phyloP scores from a whole-genome alignment of 37 sponge, comb jelly and placozoan species.

The Chondrosia reniformis region DNA sequence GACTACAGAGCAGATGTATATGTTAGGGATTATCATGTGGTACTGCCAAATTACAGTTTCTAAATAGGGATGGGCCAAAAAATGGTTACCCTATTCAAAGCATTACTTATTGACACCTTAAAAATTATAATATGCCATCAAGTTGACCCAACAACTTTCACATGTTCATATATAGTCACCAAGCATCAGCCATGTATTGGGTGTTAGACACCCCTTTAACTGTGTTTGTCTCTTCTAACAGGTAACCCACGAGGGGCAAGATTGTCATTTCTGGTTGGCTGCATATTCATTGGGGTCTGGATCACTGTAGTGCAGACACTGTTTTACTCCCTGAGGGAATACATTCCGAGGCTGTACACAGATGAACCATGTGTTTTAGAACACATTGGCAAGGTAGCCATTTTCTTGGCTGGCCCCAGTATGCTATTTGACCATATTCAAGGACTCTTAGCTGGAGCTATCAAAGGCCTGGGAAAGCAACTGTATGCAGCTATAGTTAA shows the following conservation, averaged over 20 bases:
- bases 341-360: neutral
- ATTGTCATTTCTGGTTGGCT: neutral
- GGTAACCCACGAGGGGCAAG: neutral
- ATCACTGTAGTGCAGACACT: neutral
- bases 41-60: too few relatives aligned
- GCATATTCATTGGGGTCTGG: neutral
- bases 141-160: too few relatives aligned
- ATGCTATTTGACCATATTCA: neutral
- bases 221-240: too few relatives aligned
- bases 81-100: too few relatives aligned
- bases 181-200: too few relatives aligned
- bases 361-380: neutral
- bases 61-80: too few relatives aligned
- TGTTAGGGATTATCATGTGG: too few relatives aligned
- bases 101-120: too few relatives aligned
- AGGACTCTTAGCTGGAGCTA: slow-evolving; percentile 21
- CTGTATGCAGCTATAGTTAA: slow-evolving; percentile 29
- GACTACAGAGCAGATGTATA: too few relatives aligned
- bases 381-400: neutral
- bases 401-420: neutral
- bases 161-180: too few relatives aligned
- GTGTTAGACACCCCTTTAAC: too few relatives aligned
- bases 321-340: neutral
- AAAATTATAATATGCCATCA: too few relatives aligned
- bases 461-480: slow-evolving; percentile 55